Evolutionary conservation across 2,888 invertebrate species (phyloP).

Genomic region (Diadegma fenestrale): DNA sequence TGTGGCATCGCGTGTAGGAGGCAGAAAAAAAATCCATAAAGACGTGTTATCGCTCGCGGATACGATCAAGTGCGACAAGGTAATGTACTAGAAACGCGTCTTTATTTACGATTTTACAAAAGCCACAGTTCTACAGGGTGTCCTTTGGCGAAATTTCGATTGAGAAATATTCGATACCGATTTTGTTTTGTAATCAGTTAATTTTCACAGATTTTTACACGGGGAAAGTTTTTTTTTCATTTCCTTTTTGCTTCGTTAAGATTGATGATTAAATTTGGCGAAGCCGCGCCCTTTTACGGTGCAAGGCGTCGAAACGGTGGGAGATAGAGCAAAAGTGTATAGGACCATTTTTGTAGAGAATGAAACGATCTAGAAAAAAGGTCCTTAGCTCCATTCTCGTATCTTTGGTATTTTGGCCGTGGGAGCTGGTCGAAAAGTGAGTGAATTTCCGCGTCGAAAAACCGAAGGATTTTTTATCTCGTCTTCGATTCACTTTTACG

Average conservation of each 20-base stretch:
- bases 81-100: background rate
- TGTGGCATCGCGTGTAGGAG: conserved; percentile 5
- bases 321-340: background rate
- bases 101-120: conserved; percentile 11
- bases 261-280: background rate
- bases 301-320: background rate
- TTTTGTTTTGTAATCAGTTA: no score
- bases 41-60: conserved; percentile 5
- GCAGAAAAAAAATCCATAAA: background rate
- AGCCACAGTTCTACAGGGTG: background rate
- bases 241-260: background rate
- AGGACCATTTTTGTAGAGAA: background rate
- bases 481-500: background rate
- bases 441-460: background rate
- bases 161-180: background rate
- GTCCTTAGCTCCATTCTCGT: background rate
- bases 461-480: background rate
- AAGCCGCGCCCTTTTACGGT: background rate
- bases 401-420: background rate
- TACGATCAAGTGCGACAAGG: background rate
- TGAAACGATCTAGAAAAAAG: background rate
- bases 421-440: background rate
- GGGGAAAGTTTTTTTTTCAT: background rate
- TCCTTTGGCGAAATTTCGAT: background rate
- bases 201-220: no score